phyloP scores from a whole-genome alignment of 2,888 invertebrate species.

The Xanthia togata region DNA sequence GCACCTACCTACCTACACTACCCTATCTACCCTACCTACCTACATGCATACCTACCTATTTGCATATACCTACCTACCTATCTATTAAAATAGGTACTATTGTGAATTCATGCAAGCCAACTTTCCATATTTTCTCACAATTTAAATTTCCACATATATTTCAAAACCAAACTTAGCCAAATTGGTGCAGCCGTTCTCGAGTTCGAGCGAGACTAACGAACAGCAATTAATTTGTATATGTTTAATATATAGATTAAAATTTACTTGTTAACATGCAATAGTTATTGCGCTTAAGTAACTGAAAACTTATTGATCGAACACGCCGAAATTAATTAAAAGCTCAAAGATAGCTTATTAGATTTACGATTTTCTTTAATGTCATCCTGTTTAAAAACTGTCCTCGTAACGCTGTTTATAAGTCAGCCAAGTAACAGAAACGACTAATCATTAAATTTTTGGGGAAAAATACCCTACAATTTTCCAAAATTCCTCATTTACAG shows the following conservation, averaged over 20 bases:
- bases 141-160: too few relatives aligned
- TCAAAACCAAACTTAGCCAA: too few relatives aligned
- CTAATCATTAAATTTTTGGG: conserved; percentile 1
- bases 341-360: background rate
- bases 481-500: conserved; percentile 9
- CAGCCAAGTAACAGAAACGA: background rate
- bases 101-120: too few relatives aligned
- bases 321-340: background rate
- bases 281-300: background rate
- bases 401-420: conserved; percentile 1
- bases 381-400: background rate
- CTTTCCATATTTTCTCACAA: too few relatives aligned
- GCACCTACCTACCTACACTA: too few relatives aligned
- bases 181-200: too few relatives aligned
- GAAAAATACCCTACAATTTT: background rate
- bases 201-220: too few relatives aligned
- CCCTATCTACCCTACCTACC: too few relatives aligned
- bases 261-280: background rate
- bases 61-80: too few relatives aligned
- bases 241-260: background rate
- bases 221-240: too few relatives aligned
- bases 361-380: background rate
- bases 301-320: background rate
- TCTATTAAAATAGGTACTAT: too few relatives aligned
- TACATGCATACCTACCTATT: too few relatives aligned